Percentiles rank a stretch among this genome's conserved stretches.
Conservation (phyloP, 2,888 invertebrate species). For the Carabus problematicus region DNA sequence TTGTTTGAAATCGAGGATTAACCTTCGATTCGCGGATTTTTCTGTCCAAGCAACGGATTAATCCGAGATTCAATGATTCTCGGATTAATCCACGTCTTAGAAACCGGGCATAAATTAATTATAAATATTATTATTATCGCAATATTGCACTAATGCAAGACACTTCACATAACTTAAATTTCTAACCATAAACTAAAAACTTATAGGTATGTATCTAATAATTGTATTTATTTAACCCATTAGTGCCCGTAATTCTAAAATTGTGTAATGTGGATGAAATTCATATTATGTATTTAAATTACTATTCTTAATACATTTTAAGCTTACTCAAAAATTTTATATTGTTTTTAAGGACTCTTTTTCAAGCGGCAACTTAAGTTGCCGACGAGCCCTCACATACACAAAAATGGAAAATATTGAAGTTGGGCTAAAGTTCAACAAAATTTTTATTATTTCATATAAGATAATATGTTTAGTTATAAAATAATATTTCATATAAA, state of each 20-base stretch:
- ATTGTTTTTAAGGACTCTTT: conserved; percentile 14
- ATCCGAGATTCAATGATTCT: no score
- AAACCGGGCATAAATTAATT: no score
- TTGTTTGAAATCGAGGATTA: no score
- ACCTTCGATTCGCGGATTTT: no score
- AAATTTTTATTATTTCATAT: conserved; percentile 8
- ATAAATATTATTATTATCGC: no score
- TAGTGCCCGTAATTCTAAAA: conserved; percentile 25
- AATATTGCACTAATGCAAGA: no score
- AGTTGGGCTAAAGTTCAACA: neutral
- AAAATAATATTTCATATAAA: neutral
- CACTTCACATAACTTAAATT: no score
- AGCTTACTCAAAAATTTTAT: neutral
- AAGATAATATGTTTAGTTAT: neutral
- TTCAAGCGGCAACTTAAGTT: conserved; percentile 20
- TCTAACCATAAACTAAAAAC: no score
- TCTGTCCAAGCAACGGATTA: no score
- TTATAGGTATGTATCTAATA: no score
- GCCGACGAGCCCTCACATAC: conserved; percentile 5
- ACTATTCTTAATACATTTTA: neutral
- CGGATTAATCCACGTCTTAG: no score
- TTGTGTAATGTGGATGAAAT: conserved; percentile 6
- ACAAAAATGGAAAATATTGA: conserved; percentile 16
- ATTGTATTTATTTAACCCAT: no score
- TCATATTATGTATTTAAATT: conserved; percentile 7